phyloP scores from a whole-genome alignment of 2,888 invertebrate species.

The Hirtodrosophila cameraria region DNA sequence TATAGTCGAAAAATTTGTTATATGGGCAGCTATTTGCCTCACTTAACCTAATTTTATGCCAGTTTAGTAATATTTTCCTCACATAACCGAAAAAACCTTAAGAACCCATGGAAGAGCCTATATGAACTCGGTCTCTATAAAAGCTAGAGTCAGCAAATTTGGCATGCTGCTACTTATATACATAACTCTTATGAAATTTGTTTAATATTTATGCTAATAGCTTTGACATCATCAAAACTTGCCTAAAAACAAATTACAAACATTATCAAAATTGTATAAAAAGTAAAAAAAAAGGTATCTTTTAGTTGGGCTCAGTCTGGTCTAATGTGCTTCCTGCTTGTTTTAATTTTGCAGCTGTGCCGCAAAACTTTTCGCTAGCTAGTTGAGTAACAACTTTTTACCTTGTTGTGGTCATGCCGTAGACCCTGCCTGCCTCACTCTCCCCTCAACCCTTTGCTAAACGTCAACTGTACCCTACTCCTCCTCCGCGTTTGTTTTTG shows the following conservation, averaged over 20 bases:
- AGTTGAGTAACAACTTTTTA: constrained; percentile 49
- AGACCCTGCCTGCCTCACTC: not conserved
- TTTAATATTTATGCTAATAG: too few species aligned
- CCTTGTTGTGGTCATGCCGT: constrained; percentile 65
- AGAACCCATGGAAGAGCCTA: too few species aligned
- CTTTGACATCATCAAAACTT: too few species aligned
- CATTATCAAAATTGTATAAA: too few species aligned
- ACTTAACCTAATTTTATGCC: too few species aligned
- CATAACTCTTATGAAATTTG: too few species aligned
- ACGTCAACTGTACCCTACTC: too few species aligned
- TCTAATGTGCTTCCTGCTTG: not conserved
- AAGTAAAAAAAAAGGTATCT: constrained; percentile 23
- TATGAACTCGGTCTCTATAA: not conserved
- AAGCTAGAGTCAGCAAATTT: not conserved
- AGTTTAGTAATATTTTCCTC: too few species aligned
- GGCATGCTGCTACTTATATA: not conserved
- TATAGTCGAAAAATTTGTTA: too few species aligned
- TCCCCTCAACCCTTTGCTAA: not conserved
- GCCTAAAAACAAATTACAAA: too few species aligned
- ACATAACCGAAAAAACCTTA: too few species aligned
- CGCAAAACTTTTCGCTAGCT: constrained; percentile 47
- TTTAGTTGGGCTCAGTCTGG: not conserved
- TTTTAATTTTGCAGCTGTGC: not conserved
- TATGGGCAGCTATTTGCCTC: too few species aligned
- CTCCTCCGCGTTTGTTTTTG: not conserved